phyloP scores from a whole-genome alignment of 2,888 invertebrate genomes.

The Leptinotarsa rubiginosa region DNA sequence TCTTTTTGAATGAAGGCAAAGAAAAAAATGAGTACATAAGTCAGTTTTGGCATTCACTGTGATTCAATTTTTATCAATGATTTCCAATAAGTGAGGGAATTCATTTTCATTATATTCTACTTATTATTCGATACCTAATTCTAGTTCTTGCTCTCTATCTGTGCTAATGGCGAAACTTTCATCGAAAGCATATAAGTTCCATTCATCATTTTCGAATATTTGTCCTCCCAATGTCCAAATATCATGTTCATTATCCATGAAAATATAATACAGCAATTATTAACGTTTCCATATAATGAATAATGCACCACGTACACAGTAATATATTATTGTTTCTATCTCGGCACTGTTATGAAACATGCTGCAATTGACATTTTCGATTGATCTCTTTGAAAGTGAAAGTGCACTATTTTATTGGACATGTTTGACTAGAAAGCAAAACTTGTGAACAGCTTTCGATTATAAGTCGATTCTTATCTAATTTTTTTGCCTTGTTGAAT shows the following conservation, averaged over 20 bases:
- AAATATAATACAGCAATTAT: slow-evolving; percentile 9
- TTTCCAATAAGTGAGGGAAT: no score
- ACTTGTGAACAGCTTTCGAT: slow-evolving; percentile 26
- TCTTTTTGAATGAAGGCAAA: no score
- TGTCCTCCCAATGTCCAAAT: background rate
- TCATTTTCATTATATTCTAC: no score
- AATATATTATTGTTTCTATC: slow-evolving; percentile 42
- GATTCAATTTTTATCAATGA: no score
- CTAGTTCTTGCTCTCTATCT: no score
- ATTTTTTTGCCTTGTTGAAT: slow-evolving; percentile 30
- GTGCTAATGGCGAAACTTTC: background rate
- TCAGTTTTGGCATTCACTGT: no score
- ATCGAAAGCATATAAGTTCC: background rate
- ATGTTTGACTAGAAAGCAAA: slow-evolving; percentile 51
- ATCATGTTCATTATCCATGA: slow-evolving; percentile 14
- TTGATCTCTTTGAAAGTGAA: slow-evolving; percentile 52
- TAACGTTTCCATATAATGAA: slow-evolving; percentile 12
- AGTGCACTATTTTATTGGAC: slow-evolving; percentile 52
- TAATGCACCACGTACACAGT: slow-evolving; percentile 18
- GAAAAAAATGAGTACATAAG: no score
- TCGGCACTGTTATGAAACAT: slow-evolving; percentile 46
- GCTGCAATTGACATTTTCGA: slow-evolving; percentile 52
- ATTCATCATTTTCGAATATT: background rate
- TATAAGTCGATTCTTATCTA: slow-evolving; percentile 32
- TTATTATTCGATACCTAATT: no score